Evolutionary conservation across 1,140 invertebrate species (phyloP), one percentile per base, ranked within the genome.

Genomic region (Nilaparvata lugens): DNA sequence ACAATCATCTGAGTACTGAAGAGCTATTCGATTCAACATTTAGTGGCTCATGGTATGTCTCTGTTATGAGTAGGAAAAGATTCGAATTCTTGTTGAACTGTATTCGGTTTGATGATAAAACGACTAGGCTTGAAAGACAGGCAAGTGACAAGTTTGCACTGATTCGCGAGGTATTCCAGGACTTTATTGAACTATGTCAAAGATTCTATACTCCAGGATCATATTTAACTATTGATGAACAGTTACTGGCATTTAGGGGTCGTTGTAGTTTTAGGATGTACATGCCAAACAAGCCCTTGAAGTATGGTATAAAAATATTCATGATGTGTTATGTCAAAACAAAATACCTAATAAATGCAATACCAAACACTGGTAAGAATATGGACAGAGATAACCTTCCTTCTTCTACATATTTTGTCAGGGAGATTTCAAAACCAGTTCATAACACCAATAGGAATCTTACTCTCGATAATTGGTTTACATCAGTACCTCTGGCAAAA

Each of bases 301-400:
- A 62, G 28, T 67, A 53, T 65, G 77, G 75, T 1, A 64, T 79
- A 18, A 77, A 78, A 69, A 66, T 76, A 53, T 40, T 68, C 31
- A 63, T 60, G 35, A 60, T 73, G 21, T 68, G 65, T 16, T 69
- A 74, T 65, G 65, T 68, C 28, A 48, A 42, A 54, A 70, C 62
- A 9, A 64, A 67, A 31, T 74, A 75, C 57, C 45, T 73, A 23
- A 59, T 68, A 14, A 69, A 71, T 65, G 67, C 62, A 6, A 69
- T 70, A 53, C 67, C 73, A 31, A 73, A 75, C 58, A 28, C 60
- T 11, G 70, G 70, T 28, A 74, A 73, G 69, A 56, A 62, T 48
- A 57, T 43, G 9, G 40, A 62, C 6, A 21, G 24, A 11, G 16
- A 35, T 23, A 19, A 23, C 18, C 25, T 48, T 35, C 53, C 38